Conservation (phyloP, 2,888 invertebrate species). For the Nematopogon swammerdamellus region DNA sequence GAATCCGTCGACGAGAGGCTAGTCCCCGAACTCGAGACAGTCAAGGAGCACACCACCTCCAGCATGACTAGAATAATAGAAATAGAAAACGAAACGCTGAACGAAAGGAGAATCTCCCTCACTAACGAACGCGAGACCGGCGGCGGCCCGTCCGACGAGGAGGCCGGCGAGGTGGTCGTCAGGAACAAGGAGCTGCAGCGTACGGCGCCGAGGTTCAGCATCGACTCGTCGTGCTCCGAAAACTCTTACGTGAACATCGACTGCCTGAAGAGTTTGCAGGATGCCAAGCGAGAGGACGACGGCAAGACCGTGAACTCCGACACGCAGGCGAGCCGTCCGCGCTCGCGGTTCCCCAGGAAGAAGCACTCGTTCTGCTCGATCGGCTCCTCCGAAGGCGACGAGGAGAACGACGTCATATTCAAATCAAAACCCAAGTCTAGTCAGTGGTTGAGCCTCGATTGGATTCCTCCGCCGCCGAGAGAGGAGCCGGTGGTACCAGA, state of each 20-base stretch:
- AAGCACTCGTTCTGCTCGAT: conserved; percentile 53
- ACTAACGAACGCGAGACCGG: conserved; percentile 50
- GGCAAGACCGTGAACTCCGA: conserved; percentile 26
- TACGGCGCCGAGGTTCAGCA: conserved; percentile 47
- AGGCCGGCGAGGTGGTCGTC: conserved; percentile 33
- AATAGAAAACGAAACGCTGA: conserved; percentile 51
- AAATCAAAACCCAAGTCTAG: conserved; percentile 57
- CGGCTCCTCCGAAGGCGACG: conserved; percentile 51
- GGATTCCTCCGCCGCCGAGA: conserved; percentile 49
- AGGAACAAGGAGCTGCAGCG: conserved; percentile 37
- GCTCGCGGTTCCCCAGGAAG: conserved; percentile 44
- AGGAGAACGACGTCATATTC: conserved; percentile 52
- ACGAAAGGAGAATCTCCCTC: conserved; percentile 45
- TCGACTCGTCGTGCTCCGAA: conserved; percentile 55
- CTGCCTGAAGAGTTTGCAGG: conserved; percentile 50
- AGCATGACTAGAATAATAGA: conserved; percentile 51
- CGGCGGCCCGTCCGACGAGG: conserved; percentile 31
- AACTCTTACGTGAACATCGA: conserved; percentile 56
- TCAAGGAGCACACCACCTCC: conserved; percentile 40
- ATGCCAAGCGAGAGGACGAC: conserved; percentile 44
- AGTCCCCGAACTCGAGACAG: conserved; percentile 19
- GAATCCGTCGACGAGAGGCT: conserved; percentile 42
- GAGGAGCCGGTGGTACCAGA: conserved; percentile 49
- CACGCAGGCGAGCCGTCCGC: conserved; percentile 28
- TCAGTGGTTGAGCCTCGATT: conserved; percentile 55